Evolutionary conservation across 2,888 invertebrate genomes (phyloP).

Genomic region (Dicroscelio sp.): DNA sequence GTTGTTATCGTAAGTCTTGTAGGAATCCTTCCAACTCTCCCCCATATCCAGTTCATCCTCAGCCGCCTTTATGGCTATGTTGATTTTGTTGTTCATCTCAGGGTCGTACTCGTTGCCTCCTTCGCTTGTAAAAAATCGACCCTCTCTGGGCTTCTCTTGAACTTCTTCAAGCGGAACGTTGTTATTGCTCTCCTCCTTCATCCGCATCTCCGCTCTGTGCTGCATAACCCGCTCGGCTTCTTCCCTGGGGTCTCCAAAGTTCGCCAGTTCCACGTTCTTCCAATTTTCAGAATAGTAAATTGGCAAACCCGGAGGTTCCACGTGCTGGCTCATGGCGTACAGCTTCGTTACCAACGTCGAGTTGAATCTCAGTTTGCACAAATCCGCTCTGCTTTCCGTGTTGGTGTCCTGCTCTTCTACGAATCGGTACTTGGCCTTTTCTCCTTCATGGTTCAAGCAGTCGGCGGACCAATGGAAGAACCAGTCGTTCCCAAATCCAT

Average conservation of each 20-base stretch:
- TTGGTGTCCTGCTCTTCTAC: slow-evolving; percentile 85
- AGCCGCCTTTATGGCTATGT: slow-evolving; percentile 70
- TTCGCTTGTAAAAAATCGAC: slow-evolving; percentile 52
- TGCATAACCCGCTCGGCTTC: slow-evolving; percentile 91
- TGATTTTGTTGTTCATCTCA: slow-evolving; percentile 76
- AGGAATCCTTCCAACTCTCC: slow-evolving; percentile 72
- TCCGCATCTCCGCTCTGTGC: slow-evolving; percentile 82
- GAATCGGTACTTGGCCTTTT: slow-evolving; percentile 92
- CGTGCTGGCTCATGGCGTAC: slow-evolving; percentile 93
- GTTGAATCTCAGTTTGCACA: slow-evolving; percentile 94
- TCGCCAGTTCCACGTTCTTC: slow-evolving; percentile 90
- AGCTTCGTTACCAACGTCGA: slow-evolving; percentile 94
- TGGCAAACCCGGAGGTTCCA: slow-evolving; percentile 94
- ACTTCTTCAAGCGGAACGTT: neutral
- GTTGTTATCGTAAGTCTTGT: slow-evolving; percentile 88
- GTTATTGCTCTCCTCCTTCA: slow-evolving; percentile 38
- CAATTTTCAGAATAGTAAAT: slow-evolving; percentile 93
- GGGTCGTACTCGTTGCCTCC: slow-evolving; percentile 78
- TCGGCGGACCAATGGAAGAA: slow-evolving; percentile 96
- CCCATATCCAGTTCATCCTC: slow-evolving; percentile 59
- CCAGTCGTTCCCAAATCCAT: slow-evolving; percentile 94
- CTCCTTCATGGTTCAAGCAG: slow-evolving; percentile 92
- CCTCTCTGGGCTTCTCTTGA: slow-evolving; percentile 21
- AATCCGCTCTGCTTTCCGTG: slow-evolving; percentile 92
- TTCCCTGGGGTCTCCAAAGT: slow-evolving; percentile 91